Conservation (phyloP, 2,797 vertebrate species). For the Bradypus variegatus region DNA sequence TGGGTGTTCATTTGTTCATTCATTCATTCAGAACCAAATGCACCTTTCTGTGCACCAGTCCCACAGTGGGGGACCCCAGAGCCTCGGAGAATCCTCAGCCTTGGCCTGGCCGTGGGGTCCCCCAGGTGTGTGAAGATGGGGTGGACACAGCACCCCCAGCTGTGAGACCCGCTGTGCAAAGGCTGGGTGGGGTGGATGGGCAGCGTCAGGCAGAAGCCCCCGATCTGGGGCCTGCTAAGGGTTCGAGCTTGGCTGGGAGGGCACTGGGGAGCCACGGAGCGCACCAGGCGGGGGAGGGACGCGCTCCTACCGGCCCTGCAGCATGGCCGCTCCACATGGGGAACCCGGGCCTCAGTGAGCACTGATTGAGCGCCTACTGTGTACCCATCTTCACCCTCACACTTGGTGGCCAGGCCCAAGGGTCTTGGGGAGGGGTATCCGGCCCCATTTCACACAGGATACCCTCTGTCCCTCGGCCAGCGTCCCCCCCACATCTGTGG, state of each 20-base stretch:
- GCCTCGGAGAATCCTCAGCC: neutral
- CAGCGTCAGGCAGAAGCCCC: no score
- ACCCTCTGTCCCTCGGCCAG: no score
- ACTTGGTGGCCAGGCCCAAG: no score
- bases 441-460: no score
- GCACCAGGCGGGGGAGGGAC: neutral
- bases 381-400: neutral
- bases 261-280: neutral
- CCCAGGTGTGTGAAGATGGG: neutral
- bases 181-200: neutral
- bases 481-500: neutral
- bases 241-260: neutral
- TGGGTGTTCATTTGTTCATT: fast-evolving
- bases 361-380: neutral
- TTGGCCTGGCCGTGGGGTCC: neutral
- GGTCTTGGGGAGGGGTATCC: no score
- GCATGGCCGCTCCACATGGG: neutral
- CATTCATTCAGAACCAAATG: fast-evolving
- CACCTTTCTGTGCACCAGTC: no score
- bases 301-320: fast-evolving
- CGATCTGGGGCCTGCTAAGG: no score
- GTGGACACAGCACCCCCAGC: neutral
- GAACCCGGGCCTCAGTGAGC: neutral
- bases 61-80: no score
- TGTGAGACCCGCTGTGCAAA: no score